These are phyloP conservation scores for Acropternis orthonyx DNA, from an alignment of 2,797 vertebrate species.

Conservation along the genomic window DNA sequence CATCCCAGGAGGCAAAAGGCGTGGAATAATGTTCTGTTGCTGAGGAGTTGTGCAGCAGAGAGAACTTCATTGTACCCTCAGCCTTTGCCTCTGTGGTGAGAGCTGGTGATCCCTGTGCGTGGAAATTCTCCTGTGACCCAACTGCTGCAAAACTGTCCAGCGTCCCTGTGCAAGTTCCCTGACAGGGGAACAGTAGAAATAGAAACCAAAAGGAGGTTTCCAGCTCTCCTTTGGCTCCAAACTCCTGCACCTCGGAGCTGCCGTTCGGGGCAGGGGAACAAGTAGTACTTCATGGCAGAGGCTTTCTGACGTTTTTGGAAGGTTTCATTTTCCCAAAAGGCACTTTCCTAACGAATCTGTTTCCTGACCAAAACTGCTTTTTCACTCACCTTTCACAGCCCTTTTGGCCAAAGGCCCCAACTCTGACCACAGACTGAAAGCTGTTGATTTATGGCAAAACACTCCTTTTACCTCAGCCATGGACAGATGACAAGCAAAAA, in stretches of 20 bases:
- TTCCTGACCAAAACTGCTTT: neutral
- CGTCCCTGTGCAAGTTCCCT: neutral
- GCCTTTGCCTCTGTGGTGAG: neutral
- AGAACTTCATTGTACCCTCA: neutral
- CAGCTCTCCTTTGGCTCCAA: neutral
- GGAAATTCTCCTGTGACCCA: neutral
- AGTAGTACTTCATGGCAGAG: neutral
- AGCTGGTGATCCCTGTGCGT: neutral
- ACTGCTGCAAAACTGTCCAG: neutral
- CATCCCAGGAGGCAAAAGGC: neutral
- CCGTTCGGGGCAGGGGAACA: neutral
- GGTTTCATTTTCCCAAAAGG: neutral
- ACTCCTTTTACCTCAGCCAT: neutral
- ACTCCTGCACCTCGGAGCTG: neutral
- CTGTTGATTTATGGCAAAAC: neutral
- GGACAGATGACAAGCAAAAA: neutral
- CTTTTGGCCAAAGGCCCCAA: neutral
- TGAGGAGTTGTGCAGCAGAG: neutral
- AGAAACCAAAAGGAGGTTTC: neutral
- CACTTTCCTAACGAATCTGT: neutral
- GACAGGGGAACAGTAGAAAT: neutral
- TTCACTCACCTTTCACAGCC: neutral
- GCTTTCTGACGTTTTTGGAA: neutral
- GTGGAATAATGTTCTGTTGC: accelerated
- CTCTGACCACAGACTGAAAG: neutral